A percentile compares a stretch with the other conserved stretches of the same genome.
Evolutionary conservation across 2,113 vertebrate genomes (phyloP).

Genomic region (Eidolon helvum): DNA sequence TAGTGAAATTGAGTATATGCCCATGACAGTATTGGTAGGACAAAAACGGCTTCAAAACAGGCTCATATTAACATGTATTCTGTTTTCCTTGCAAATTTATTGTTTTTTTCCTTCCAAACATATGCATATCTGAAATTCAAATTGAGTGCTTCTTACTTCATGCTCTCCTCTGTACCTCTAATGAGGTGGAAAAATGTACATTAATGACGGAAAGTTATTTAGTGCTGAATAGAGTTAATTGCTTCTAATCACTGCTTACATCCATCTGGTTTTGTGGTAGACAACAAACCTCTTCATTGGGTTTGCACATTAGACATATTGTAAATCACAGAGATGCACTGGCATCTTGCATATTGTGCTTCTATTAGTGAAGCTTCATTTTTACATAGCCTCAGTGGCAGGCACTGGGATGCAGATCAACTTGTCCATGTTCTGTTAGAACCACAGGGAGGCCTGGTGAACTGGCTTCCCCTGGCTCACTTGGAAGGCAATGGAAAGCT

Average conservation of each 20-base stretch:
- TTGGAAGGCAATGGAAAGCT: not conserved
- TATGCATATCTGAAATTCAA: constrained; percentile 88
- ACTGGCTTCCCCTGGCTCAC: not conserved
- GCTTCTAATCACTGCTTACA: constrained; percentile 94
- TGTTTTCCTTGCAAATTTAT: constrained; percentile 71
- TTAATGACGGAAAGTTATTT: constrained; percentile 94
- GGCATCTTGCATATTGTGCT: constrained; percentile 85
- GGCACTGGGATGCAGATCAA: not conserved
- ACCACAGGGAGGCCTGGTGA: not conserved
- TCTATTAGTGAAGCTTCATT: constrained; percentile 79
- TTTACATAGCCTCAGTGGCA: not conserved
- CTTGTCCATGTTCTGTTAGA: not conserved
- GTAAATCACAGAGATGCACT: constrained; percentile 85
- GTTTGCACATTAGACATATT: constrained; percentile 90
- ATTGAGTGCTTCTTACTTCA: constrained; percentile 80
- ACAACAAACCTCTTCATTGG: constrained; percentile 94
- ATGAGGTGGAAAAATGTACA: constrained; percentile 90
- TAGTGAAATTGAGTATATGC: not conserved
- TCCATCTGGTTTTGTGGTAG: constrained; percentile 93
- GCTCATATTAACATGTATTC: not conserved
- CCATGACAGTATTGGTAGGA: not conserved
- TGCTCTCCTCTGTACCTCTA: constrained; percentile 84
- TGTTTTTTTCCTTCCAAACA: constrained; percentile 58
- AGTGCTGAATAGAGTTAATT: constrained; percentile 94
- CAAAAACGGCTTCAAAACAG: constrained; percentile 31